phyloP scores from a whole-genome alignment of 2,113 vertebrate species.

The Ammodytes marinus region DNA sequence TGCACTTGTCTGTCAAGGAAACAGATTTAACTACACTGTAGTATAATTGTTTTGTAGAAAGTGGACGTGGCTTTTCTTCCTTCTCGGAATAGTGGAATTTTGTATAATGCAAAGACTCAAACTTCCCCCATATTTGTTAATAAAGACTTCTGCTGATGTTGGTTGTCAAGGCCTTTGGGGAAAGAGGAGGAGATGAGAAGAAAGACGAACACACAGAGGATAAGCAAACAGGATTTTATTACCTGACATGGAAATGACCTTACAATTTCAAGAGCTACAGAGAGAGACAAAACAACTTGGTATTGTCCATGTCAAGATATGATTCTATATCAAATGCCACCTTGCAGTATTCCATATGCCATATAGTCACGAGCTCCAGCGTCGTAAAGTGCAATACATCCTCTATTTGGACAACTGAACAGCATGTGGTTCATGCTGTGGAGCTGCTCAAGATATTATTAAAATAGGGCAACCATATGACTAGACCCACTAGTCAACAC shows the following conservation, averaged over 20 bases:
- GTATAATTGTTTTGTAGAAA: constrained; percentile 50
- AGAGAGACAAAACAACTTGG: no score
- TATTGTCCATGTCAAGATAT: neutral
- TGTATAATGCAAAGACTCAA: neutral
- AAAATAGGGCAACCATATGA: neutral
- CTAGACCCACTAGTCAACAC: neutral
- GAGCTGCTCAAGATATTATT: neutral
- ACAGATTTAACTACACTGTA: constrained; percentile 39
- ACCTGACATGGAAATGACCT: neutral
- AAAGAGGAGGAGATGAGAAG: neutral
- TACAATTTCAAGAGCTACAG: no score
- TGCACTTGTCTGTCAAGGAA: constrained; percentile 52
- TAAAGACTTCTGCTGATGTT: neutral
- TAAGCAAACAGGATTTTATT: neutral
- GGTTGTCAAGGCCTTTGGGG: neutral
- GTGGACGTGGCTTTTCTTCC: constrained; percentile 34
- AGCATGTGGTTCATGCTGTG: neutral
- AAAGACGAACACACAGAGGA: neutral
- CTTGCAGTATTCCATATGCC: neutral
- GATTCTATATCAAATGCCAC: neutral
- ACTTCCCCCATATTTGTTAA: neutral
- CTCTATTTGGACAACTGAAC: neutral
- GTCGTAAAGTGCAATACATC: neutral
- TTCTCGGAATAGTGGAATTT: constrained; percentile 23
- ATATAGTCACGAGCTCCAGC: neutral